Percentiles rank a stretch among this genome's conserved stretches.
Evolutionary conservation across 2,113 vertebrate species (phyloP).

Genomic region (Alouatta palliata): DNA sequence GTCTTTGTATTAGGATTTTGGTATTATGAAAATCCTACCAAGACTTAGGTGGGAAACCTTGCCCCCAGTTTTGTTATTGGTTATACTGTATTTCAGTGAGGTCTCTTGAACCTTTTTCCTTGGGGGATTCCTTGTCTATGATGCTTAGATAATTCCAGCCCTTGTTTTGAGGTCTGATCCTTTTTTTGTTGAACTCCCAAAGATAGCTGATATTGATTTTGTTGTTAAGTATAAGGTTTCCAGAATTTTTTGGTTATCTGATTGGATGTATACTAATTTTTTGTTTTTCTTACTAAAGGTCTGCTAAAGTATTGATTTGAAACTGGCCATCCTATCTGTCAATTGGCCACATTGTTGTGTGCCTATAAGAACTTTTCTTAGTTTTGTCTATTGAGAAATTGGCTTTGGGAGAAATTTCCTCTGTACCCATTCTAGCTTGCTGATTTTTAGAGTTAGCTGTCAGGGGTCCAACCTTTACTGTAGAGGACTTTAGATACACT

Average conservation of each 20-base stretch:
- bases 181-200: constrained; percentile 9
- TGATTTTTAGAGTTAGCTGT: not conserved
- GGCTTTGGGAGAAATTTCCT: not conserved
- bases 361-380: not conserved
- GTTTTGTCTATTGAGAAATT: not conserved
- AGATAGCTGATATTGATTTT: not conserved
- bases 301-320: not conserved
- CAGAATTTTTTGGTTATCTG: constrained; percentile 21
- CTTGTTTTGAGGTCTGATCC: not conserved
- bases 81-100: not conserved
- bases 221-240: not conserved
- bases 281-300: not conserved
- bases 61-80: not conserved
- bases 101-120: not conserved
- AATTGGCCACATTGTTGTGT: not conserved
- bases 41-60: not conserved
- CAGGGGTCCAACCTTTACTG: not conserved
- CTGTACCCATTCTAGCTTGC: not conserved
- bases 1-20: not conserved
- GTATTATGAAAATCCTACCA: not conserved
- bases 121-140: not conserved
- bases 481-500: not conserved
- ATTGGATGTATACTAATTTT: not conserved
- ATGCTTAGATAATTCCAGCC: not conserved
- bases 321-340: not conserved